These are phyloP conservation scores for Athene noctua DNA, from an alignment of 2,113 vertebrate species.

Conservation along the genomic window DNA sequence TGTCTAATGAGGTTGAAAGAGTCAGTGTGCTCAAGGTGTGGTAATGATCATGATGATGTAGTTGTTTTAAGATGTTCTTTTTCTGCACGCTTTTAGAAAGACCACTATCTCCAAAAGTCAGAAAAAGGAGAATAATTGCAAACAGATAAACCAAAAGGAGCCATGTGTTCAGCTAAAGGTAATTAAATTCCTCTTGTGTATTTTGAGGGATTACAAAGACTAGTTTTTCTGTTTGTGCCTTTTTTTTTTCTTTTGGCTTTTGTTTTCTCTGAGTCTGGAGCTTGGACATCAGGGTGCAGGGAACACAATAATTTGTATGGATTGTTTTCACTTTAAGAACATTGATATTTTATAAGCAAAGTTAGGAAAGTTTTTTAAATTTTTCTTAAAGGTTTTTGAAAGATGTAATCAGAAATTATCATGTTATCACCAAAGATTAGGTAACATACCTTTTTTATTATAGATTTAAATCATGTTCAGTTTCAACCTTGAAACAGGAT, in stretches of 20 bases:
- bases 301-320: background rate
- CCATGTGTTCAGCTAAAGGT: background rate
- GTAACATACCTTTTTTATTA: background rate
- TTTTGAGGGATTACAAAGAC: background rate
- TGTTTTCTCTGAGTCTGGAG: background rate
- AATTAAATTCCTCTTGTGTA: background rate
- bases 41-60: background rate
- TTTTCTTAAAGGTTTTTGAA: background rate
- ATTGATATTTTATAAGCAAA: background rate
- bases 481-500: background rate
- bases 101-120: background rate
- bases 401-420: background rate
- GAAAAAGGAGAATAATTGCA: background rate
- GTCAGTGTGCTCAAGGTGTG: background rate
- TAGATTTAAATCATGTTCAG: background rate
- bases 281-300: accelerated
- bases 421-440: background rate
- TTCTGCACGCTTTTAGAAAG: slow-evolving; percentile 9
- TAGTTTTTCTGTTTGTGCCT: background rate
- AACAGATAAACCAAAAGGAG: background rate
- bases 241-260: background rate
- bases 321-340: background rate
- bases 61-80: background rate
- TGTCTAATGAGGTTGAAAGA: background rate
- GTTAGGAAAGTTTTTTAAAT: background rate